Evolutionary conservation across 1,140 invertebrate genomes (phyloP), one percentile per base, ranked within the genome.

Genomic region (Scaptomyza montana): DNA sequence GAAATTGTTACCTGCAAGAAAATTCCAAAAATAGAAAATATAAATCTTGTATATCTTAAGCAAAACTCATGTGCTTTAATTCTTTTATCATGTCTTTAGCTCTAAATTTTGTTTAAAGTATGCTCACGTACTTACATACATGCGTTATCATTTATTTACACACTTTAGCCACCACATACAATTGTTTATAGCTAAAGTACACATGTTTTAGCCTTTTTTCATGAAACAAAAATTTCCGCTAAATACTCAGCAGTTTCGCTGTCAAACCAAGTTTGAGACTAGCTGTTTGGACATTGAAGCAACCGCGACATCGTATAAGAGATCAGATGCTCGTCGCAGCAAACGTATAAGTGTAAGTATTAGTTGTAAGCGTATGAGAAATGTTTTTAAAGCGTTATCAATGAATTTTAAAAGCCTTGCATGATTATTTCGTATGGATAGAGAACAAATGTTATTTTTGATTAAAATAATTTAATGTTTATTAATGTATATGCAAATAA

Each of bases 191-290:
- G 2, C n/a, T 41, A 21, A 8, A 13, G 13, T 28, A n/a, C 39
- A 3, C 30, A 0, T 10, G 5, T 36, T 41, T 56, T 47, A 69
- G 60, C 51, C 3, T 43, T 19, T 13, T 64, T 70, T 64, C 12
- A 47, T 36, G 33, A 10, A 13, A 53, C 53, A 46, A 28, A 57
- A 64, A 36, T 53, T 2, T 25, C 28, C 10, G 54, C 62, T 45
- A 51, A 46, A 39, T 21, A 8, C 7, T n/a, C 28, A 56, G 33
- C 53, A 41, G 46, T 30, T 21, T 30, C 12, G 25, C 30, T 21
- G 43, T 72, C 69, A 51, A 72, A 72, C 69, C 69, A 65, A 28
- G 62, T 72, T 72, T 46, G 69, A 72, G 59, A 41, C 28, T 60
- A 72, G 69, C 62, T 66, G 63, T 30, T 49, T 39, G 28, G 36